Percentiles rank a stretch among this genome's conserved stretches.
These are phyloP conservation scores for Drosophila ambigua DNA, from an alignment of 1,140 invertebrate species.

Conservation along the genomic window DNA sequence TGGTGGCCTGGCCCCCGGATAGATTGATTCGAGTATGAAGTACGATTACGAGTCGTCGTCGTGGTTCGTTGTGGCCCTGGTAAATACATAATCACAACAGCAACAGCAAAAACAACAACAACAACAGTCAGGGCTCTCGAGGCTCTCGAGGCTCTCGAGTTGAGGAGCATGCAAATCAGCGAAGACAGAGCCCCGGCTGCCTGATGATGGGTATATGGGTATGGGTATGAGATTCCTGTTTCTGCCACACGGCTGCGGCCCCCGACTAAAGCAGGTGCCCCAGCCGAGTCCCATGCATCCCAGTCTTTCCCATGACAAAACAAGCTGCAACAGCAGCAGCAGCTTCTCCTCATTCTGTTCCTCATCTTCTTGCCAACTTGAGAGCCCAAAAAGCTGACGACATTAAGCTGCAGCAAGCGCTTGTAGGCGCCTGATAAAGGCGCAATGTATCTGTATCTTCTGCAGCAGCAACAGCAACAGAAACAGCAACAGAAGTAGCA, in stretches of 20 bases:
- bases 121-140: conserved; percentile 26
- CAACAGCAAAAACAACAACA: conserved; percentile 48
- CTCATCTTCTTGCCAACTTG: conserved; percentile 16
- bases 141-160: conserved; percentile 49
- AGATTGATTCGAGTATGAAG: conserved; percentile 70
- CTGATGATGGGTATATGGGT: no score
- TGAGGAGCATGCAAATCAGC: conserved; percentile 73
- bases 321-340: conserved; percentile 34
- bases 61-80: conserved; percentile 26
- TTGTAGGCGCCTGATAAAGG: conserved; percentile 65
- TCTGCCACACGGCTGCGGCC: conserved; percentile 22
- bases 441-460: conserved; percentile 44
- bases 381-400: conserved; percentile 69
- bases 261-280: conserved; percentile 40
- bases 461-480: conserved; percentile 21
- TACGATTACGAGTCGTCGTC: no score
- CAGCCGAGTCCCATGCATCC: conserved; percentile 7
- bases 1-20: conserved; percentile 21
- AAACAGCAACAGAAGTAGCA: not conserved
- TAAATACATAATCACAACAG: conserved; percentile 65
- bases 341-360: not conserved
- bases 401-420: conserved; percentile 65
- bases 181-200: conserved; percentile 13
- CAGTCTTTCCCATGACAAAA: conserved; percentile 38
- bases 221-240: conserved; percentile 51